A percentile compares a stretch with the other conserved stretches of the same genome.
Conservation (phyloP, 2,113 vertebrate species). For the Lasiurus cinereus region DNA sequence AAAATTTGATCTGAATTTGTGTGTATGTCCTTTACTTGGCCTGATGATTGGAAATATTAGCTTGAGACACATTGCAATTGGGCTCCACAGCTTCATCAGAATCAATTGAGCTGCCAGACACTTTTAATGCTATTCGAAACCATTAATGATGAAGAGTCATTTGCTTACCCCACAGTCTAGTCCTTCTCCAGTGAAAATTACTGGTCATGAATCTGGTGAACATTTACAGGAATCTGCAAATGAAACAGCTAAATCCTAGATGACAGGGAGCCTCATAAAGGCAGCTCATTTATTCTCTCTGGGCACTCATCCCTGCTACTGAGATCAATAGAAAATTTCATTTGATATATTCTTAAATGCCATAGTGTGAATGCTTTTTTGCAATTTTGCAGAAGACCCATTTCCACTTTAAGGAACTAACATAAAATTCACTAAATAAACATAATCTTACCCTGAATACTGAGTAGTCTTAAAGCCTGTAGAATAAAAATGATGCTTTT, state of each 20-base stretch:
- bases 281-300: constrained; percentile 87
- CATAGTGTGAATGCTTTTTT: constrained; percentile 85
- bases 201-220: constrained; percentile 92
- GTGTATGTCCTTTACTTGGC: not conserved
- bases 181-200: constrained; percentile 88
- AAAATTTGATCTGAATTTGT: not conserved
- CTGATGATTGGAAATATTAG: constrained; percentile 38
- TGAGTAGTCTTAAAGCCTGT: constrained; percentile 42
- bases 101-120: constrained; percentile 89
- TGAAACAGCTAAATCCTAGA: constrained; percentile 93
- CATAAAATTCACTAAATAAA: constrained; percentile 77
- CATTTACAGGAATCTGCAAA: constrained; percentile 93
- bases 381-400: constrained; percentile 84
- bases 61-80: not conserved
- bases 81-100: constrained; percentile 63
- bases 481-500: constrained; percentile 54
- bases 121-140: constrained; percentile 87
- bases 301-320: constrained; percentile 86
- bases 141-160: constrained; percentile 88
- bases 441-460: constrained; percentile 37
- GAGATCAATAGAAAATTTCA: constrained; percentile 90
- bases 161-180: constrained; percentile 86
- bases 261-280: constrained; percentile 92
- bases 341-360: constrained; percentile 89
- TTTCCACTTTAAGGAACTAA: constrained; percentile 78